Percentiles rank a stretch among this genome's conserved stretches.
phyloP scores from a whole-genome alignment of 2,797 vertebrate genomes.

The Halcyon badia region DNA sequence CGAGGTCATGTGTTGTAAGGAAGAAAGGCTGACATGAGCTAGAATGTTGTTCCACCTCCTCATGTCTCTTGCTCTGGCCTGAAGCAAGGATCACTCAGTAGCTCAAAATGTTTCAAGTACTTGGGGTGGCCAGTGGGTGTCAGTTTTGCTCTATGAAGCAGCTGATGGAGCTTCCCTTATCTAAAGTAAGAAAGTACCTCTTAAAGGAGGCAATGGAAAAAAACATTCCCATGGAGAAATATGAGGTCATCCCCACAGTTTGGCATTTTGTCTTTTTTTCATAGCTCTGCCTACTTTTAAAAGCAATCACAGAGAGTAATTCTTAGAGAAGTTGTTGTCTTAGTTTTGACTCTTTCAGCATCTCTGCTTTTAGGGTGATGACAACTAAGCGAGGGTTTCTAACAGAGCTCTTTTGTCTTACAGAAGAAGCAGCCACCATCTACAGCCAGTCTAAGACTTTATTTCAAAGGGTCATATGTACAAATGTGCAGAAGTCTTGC shows the following conservation, averaged over 20 bases:
- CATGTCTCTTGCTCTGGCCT: background rate
- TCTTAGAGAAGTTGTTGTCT: background rate
- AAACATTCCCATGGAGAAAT: background rate
- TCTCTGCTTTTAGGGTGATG: background rate
- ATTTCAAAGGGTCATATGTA: background rate
- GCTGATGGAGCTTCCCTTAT: constrained; percentile 27
- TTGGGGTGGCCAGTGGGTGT: constrained; percentile 73
- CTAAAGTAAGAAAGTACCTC: constrained; percentile 45
- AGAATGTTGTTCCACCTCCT: background rate
- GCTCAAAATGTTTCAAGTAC: constrained; percentile 37
- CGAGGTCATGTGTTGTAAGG: background rate
- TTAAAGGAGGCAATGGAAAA: constrained; percentile 28
- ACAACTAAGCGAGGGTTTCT: constrained; percentile 4
- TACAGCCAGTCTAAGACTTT: background rate
- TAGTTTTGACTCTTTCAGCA: background rate
- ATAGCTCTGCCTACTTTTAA: background rate
- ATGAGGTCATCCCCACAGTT: background rate
- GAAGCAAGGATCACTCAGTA: background rate
- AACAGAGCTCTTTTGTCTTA: background rate
- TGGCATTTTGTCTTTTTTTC: background rate
- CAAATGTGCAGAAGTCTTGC: background rate
- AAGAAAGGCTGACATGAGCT: background rate
- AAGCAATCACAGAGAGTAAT: background rate
- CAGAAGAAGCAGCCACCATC: background rate
- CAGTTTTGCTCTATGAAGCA: constrained; percentile 72